These are phyloP conservation scores for Lithosia quadra DNA, from an alignment of 2,888 invertebrate genomes.

Conservation along the genomic window DNA sequence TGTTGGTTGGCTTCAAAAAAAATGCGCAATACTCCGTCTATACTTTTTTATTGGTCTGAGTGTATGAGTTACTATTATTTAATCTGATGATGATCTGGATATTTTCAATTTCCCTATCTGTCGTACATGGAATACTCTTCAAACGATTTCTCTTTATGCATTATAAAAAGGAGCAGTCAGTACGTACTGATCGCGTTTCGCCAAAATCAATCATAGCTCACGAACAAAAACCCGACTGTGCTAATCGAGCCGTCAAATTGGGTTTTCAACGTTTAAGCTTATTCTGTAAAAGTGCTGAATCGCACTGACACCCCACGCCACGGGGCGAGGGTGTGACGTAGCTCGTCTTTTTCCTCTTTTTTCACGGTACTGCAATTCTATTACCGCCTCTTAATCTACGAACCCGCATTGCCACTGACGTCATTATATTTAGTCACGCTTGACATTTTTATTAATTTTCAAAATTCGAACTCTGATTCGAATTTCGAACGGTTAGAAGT, in stretches of 20 bases:
- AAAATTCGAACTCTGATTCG: constrained; percentile 53
- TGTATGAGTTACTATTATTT: too few species aligned
- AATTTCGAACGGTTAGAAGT: constrained; percentile 31
- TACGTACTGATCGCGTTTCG: constrained; percentile 7
- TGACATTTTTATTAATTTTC: constrained; percentile 59
- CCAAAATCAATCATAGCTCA: constrained; percentile 62
- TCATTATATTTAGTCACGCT: constrained; percentile 60
- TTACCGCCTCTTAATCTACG: constrained; percentile 64
- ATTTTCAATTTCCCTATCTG: too few species aligned
- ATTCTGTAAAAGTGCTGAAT: constrained; percentile 81
- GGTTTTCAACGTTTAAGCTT: constrained; percentile 82
- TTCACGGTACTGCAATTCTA: constrained; percentile 74
- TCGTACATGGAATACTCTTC: background rate
- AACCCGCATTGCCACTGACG: constrained; percentile 60
- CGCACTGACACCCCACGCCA: constrained; percentile 70
- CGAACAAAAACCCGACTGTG: constrained; percentile 62
- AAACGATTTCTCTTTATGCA: background rate
- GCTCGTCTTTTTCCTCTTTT: constrained; percentile 74
- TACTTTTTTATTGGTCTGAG: too few species aligned
- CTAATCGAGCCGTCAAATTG: constrained; percentile 85
- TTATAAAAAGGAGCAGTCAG: background rate
- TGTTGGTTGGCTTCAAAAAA: too few species aligned
- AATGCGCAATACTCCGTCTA: too few species aligned
- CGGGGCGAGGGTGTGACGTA: constrained; percentile 64
- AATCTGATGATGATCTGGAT: too few species aligned